Percentiles rank a stretch among this genome's conserved stretches.
Conservation (phyloP, 2,888 invertebrate species). For the Orchesellides sinensis region DNA sequence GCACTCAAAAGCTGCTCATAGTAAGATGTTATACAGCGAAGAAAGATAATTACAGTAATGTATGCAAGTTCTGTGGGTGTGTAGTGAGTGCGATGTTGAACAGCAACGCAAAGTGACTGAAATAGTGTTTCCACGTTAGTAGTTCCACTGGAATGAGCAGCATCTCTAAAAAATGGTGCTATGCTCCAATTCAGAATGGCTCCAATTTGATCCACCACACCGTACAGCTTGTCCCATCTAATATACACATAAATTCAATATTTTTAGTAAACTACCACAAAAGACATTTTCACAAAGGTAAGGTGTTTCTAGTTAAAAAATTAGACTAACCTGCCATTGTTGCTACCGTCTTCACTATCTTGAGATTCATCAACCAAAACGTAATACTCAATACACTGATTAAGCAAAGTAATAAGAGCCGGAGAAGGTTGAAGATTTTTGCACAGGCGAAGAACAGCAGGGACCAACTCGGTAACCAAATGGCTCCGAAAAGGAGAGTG, state of each 20-base stretch:
- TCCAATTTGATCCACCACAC: constrained; percentile 71
- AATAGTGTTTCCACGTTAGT: constrained; percentile 63
- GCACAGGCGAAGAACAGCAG: constrained; percentile 71
- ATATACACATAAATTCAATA: not conserved
- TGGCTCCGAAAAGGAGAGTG: constrained; percentile 64
- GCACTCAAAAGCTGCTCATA: constrained; percentile 56
- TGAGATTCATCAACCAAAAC: constrained; percentile 60
- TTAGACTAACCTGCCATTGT: constrained; percentile 1
- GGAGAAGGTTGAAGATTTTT: constrained; percentile 67
- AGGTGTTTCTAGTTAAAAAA: not conserved
- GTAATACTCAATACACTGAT: constrained; percentile 73
- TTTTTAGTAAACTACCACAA: too few species aligned
- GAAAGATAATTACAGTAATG: constrained; percentile 69
- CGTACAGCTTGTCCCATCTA: constrained; percentile 71
- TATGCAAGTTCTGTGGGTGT: constrained; percentile 68
- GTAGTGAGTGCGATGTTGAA: constrained; percentile 60
- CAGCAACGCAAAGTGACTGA: constrained; percentile 50
- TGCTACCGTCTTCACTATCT: constrained; percentile 1
- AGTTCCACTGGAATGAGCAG: constrained; percentile 52
- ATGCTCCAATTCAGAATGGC: constrained; percentile 67
- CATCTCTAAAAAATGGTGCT: constrained; percentile 67
- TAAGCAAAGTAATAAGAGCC: constrained; percentile 66
- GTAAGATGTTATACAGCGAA: constrained; percentile 68
- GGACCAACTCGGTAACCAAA: constrained; percentile 72
- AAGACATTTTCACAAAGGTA: not conserved